Conservation (phyloP, 2,797 vertebrate genomes). For the Borostomias antarcticus region DNA sequence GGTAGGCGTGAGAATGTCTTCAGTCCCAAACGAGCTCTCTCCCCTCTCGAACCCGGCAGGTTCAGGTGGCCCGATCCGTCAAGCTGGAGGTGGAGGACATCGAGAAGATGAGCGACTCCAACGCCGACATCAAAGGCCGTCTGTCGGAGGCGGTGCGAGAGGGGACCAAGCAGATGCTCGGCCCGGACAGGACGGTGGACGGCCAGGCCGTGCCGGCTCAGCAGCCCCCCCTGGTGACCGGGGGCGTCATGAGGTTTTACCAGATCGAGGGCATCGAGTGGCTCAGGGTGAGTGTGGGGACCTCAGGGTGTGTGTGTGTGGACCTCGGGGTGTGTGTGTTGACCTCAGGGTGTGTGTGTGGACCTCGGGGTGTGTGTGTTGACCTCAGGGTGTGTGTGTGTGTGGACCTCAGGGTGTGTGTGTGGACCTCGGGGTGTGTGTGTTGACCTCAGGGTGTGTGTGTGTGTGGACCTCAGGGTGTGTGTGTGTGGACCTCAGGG, state of each 20-base stretch:
- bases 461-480: too few species aligned
- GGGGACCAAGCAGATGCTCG: constrained; percentile 84
- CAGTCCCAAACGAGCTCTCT: not conserved
- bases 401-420: too few species aligned
- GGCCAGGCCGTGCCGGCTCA: constrained; percentile 88
- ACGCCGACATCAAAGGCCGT: constrained; percentile 90
- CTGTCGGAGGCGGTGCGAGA: constrained; percentile 88
- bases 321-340: too few species aligned
- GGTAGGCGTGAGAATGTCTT: not conserved
- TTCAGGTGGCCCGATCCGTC: constrained; percentile 50
- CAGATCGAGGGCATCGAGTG: constrained; percentile 99
- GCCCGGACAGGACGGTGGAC: constrained; percentile 85
- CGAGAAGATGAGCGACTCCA: constrained; percentile 90
- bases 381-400: too few species aligned
- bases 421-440: too few species aligned
- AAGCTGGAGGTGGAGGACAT: constrained; percentile 86
- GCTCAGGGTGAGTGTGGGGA: constrained; percentile 85
- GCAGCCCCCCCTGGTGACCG: constrained; percentile 88
- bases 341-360: too few species aligned
- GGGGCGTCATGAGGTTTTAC: constrained; percentile 95
- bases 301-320: too few species aligned
- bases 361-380: too few species aligned
- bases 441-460: too few species aligned
- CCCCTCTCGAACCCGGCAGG: constrained; percentile 15
- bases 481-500: too few species aligned